Evolutionary conservation across 2,888 invertebrate species (phyloP), one percentile per base, ranked within the genome.

Genomic region (Xestia c-nigrum): DNA sequence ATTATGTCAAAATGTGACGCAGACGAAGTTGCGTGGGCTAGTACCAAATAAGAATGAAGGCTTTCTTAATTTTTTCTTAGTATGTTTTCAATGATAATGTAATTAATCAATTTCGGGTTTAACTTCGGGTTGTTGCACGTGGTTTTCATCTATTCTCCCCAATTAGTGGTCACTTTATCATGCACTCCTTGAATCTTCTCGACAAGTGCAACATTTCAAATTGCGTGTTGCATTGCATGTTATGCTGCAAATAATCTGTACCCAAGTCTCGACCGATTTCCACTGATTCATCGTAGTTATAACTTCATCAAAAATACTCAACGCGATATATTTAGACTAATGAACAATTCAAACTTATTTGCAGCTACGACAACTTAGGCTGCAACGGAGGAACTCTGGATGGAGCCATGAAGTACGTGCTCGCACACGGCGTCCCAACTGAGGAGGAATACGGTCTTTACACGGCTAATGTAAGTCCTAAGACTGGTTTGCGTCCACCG

Each of bases 401-500:
- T 4, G 84, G 85, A 0, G 86, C 87, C 0, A 79, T 89, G 52
- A 87, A 88, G 24, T 93, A 92, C 65, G 76, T 94, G 3, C 40
- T 87, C 0, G 82, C 88, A 4, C 81, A 93, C n/a, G 93, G 93
- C 0, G 89, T 94, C 1, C 92, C 93, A 0, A 87, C 90, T 0
- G 91, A 92, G 6, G 76, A 78, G 57, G 91, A 91, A 0, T 94
- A 94, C 38, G 94, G 94, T 7, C 43, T 86, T 0, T 94, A 94
- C 76, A 66, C 87, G 9, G 90, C 80, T 19, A 77, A 88, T 84
- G 94, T 93, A 84, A 76, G 79, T 64, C 5, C n/a, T 40, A 40
- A 40, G 14, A 50, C 21, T 7, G 21, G 19, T 50, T 21, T 50
- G 19, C 21, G 7, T 50, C 50, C 50, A 50, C 19, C 7, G 7